phyloP scores from a whole-genome alignment of 2,113 vertebrate genomes.

The Chascanopsetta lugubris region DNA sequence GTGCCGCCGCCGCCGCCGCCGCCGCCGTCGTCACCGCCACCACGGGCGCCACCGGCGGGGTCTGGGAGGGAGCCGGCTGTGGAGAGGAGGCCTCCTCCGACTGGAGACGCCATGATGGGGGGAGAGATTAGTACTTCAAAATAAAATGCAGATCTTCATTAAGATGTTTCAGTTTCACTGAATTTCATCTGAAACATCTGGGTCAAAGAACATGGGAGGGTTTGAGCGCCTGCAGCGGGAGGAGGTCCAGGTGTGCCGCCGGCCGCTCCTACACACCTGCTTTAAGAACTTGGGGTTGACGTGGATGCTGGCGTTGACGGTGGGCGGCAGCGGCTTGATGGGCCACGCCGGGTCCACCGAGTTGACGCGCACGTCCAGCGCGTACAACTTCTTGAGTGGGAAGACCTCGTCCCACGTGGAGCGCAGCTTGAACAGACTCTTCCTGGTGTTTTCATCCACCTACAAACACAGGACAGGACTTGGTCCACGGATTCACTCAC shows the following conservation, averaged over 20 bases:
- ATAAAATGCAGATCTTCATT: too few relatives aligned
- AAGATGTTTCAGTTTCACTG: too few relatives aligned
- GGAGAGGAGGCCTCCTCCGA: constrained; percentile 85
- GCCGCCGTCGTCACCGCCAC: constrained; percentile 58
- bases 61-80: constrained; percentile 77
- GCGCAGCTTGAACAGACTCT: constrained; percentile 99
- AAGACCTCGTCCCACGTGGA: constrained; percentile 99
- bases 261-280: constrained; percentile 86
- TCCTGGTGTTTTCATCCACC: constrained; percentile 99
- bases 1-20: constrained; percentile 17
- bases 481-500: constrained; percentile 63
- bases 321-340: constrained; percentile 94
- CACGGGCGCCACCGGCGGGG: constrained; percentile 57
- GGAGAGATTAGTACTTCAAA: too few relatives aligned
- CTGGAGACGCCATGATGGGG: constrained; percentile 61
- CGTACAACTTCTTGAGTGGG: constrained; percentile 95
- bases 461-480: constrained; percentile 90
- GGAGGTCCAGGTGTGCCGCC: background rate
- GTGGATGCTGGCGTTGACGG: constrained; percentile 97
- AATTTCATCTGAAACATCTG: too few relatives aligned
- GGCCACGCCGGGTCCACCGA: constrained; percentile 97
- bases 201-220: too few relatives aligned
- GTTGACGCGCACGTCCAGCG: constrained; percentile 95
- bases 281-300: constrained; percentile 99
- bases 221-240: too few relatives aligned